phyloP scores from a whole-genome alignment of 2,888 invertebrate genomes.

The Hypercompe scribonia region DNA sequence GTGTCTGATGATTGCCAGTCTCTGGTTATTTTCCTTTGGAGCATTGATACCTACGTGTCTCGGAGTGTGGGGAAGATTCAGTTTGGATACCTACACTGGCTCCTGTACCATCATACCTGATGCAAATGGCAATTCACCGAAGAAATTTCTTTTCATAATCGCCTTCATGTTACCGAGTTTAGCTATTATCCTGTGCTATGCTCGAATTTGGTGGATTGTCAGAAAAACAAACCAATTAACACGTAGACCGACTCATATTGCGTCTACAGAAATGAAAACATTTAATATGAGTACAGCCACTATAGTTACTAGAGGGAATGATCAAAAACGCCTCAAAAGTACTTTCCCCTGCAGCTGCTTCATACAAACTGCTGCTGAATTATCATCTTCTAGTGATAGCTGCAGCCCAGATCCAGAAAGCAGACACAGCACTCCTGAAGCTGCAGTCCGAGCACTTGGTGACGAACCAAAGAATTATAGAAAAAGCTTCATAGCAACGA shows the following conservation, averaged over 20 bases:
- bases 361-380: conserved; percentile 60
- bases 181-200: conserved; percentile 93
- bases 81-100: conserved; percentile 90
- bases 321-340: conserved; percentile 45
- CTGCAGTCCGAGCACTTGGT: conserved; percentile 53
- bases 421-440: conserved; percentile 60
- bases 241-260: conserved; percentile 64
- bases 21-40: conserved; percentile 91
- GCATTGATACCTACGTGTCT: conserved; percentile 91
- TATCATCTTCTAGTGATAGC: conserved; percentile 60
- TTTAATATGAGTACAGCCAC: conserved; percentile 55
- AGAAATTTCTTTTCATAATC: conserved; percentile 92
- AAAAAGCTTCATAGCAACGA: conserved; percentile 67
- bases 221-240: conserved; percentile 89
- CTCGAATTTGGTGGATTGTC: conserved; percentile 93
- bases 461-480: conserved; percentile 60
- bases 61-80: conserved; percentile 92
- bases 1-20: conserved; percentile 89
- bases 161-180: conserved; percentile 94
- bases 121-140: conserved; percentile 89
- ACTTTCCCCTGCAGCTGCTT: conserved; percentile 51
- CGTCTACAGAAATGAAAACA: conserved; percentile 63
- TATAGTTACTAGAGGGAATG: conserved; percentile 37
- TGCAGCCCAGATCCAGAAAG: conserved; percentile 66
- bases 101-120: conserved; percentile 93